Percentiles rank a stretch among this genome's conserved stretches.
phyloP scores from a whole-genome alignment of 1,140 invertebrate species.

The Platorchestia sp. region DNA sequence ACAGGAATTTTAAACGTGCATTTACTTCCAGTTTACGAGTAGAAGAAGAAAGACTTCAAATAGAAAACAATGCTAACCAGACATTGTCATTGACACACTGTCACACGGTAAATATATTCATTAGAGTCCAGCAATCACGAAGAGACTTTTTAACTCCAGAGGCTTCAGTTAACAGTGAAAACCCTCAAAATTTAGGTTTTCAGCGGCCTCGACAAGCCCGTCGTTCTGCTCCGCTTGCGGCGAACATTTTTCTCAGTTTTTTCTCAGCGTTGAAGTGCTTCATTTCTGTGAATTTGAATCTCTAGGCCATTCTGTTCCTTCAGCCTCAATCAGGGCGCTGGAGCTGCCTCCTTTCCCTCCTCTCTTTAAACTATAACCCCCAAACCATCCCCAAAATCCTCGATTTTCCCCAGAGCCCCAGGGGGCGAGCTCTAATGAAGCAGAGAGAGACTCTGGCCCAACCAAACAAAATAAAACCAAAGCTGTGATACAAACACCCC shows the following conservation, averaged over 20 bases:
- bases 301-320: constrained; percentile 24
- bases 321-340: constrained; percentile 29
- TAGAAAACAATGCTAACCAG: too few relatives aligned
- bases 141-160: not conserved
- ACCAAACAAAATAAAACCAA: constrained; percentile 33
- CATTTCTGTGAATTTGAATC: constrained; percentile 49
- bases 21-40: too few relatives aligned
- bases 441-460: not conserved
- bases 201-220: not conserved
- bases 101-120: not conserved
- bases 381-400: not conserved
- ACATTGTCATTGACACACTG: too few relatives aligned
- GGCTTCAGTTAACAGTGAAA: not conserved
- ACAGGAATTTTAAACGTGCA: too few relatives aligned
- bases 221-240: not conserved
- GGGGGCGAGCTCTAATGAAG: constrained; percentile 30
- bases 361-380: not conserved
- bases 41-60: too few relatives aligned
- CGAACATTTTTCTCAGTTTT: not conserved
- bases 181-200: not conserved
- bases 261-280: not conserved
- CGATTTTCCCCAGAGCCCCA: not conserved
- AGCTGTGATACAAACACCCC: not conserved
- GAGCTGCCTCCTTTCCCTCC: not conserved
- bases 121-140: not conserved